Conservation (phyloP, 2,113 vertebrate species). For the Promerops cafer region DNA sequence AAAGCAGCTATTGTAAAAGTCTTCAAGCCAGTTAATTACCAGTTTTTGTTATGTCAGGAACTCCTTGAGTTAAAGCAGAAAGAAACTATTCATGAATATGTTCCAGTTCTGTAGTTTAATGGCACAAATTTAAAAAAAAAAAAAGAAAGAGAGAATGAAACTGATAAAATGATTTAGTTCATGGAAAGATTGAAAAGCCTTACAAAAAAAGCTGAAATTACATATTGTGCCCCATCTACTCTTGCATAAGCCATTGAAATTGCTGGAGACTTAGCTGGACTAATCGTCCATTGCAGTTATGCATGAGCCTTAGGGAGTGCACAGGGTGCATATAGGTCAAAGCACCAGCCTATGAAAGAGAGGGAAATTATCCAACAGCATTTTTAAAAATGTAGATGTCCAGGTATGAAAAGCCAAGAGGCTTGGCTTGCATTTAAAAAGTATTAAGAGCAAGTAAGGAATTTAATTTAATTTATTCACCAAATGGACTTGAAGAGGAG, state of each 20-base stretch:
- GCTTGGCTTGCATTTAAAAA: slow-evolving; percentile 30
- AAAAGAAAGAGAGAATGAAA: slow-evolving; percentile 43
- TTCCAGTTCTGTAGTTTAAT: slow-evolving; percentile 81
- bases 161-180: slow-evolving; percentile 74
- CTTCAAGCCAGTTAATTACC: slow-evolving; percentile 75
- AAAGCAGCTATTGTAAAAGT: slow-evolving; percentile 75
- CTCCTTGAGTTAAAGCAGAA: slow-evolving; percentile 76
- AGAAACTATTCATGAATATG: slow-evolving; percentile 76
- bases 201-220: slow-evolving; percentile 69
- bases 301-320: slow-evolving; percentile 22
- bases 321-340: neutral
- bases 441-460: neutral
- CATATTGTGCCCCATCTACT: slow-evolving; percentile 61
- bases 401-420: slow-evolving; percentile 1
- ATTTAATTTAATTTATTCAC: slow-evolving; percentile 26
- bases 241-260: slow-evolving; percentile 53
- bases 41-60: slow-evolving; percentile 81
- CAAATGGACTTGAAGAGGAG: neutral
- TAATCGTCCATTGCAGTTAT: slow-evolving; percentile 61
- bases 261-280: slow-evolving; percentile 56
- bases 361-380: neutral
- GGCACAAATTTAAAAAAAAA: slow-evolving; percentile 63
- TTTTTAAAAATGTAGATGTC: neutral
- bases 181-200: slow-evolving; percentile 59
- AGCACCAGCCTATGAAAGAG: slow-evolving; percentile 10